These are phyloP conservation scores for Cerceris ruficornis DNA, from an alignment of 2,888 invertebrate species.

Conservation along the genomic window DNA sequence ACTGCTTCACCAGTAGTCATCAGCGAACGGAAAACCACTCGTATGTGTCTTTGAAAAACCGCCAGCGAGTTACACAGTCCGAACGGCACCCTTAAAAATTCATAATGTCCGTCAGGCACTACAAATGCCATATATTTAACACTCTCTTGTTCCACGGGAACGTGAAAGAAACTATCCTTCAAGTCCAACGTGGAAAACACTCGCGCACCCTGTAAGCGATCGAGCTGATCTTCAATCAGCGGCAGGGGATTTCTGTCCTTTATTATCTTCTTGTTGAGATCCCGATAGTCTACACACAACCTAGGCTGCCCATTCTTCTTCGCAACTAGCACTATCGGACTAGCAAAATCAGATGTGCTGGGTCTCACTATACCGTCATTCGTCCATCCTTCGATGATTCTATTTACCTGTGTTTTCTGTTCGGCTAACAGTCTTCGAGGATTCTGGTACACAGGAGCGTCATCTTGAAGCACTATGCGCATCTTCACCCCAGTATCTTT, in stretches of 20 bases:
- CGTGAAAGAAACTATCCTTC: slow-evolving; percentile 68
- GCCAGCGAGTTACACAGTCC: slow-evolving; percentile 54
- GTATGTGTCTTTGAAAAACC: slow-evolving; percentile 47
- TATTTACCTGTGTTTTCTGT: no score
- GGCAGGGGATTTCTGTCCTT: slow-evolving; percentile 7
- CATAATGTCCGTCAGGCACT: slow-evolving; percentile 59
- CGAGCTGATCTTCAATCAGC: slow-evolving; percentile 6
- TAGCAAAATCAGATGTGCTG: slow-evolving; percentile 1
- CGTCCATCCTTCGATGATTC: no score
- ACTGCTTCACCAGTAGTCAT: slow-evolving; percentile 10
- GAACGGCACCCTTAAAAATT: slow-evolving; percentile 65
- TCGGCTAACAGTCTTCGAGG: no score
- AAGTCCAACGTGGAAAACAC: slow-evolving; percentile 7
- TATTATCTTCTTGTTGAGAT: slow-evolving; percentile 6
- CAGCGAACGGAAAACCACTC: slow-evolving; percentile 42
- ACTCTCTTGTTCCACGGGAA: slow-evolving; percentile 43
- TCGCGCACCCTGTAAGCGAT: neutral
- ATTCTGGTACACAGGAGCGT: slow-evolving; percentile 30
- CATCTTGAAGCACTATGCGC: slow-evolving; percentile 6
- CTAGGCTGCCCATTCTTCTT: slow-evolving; percentile 1
- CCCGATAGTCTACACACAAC: neutral
- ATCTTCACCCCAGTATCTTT: slow-evolving; percentile 1
- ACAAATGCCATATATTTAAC: slow-evolving; percentile 68
- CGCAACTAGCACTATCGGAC: slow-evolving; percentile 2
- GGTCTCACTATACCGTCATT: no score